These are phyloP conservation scores for Lysiphlebus fabarum DNA, from an alignment of 1,140 invertebrate genomes.

Conservation along the genomic window DNA sequence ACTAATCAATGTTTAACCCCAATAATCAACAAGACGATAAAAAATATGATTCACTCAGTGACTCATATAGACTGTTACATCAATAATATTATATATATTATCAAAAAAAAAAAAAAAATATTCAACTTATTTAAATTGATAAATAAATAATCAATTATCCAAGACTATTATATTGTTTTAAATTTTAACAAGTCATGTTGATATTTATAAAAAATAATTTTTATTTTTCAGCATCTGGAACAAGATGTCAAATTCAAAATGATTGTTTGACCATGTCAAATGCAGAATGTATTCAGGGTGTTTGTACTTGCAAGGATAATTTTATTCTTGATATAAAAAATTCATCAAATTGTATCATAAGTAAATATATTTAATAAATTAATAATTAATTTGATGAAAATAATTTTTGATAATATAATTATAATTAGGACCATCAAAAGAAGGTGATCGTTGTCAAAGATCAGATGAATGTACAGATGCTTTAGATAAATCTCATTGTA, in stretches of 20 bases:
- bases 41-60: no score
- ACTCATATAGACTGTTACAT: no score
- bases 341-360: conserved; percentile 33
- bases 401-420: not conserved
- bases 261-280: conserved; percentile 29
- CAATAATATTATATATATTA: no score
- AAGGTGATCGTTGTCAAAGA: conserved; percentile 31
- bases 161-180: not conserved
- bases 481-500: conserved; percentile 26
- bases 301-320: conserved; percentile 31
- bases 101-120: no score
- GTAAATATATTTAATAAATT: conserved; percentile 25
- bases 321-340: conserved; percentile 33
- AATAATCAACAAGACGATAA: no score
- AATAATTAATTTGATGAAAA: no score
- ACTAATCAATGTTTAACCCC: no score
- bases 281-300: conserved; percentile 29
- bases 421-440: conserved; percentile 27
- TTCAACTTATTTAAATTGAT: no score
- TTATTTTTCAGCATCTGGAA: conserved; percentile 27
- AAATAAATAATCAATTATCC: no score
- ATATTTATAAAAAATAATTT: no score
- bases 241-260: conserved; percentile 13
- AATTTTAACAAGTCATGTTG: no score
- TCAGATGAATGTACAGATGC: conserved; percentile 30